Conservation (phyloP, 2,113 vertebrate species). For the Rhinoptilus africanus region DNA sequence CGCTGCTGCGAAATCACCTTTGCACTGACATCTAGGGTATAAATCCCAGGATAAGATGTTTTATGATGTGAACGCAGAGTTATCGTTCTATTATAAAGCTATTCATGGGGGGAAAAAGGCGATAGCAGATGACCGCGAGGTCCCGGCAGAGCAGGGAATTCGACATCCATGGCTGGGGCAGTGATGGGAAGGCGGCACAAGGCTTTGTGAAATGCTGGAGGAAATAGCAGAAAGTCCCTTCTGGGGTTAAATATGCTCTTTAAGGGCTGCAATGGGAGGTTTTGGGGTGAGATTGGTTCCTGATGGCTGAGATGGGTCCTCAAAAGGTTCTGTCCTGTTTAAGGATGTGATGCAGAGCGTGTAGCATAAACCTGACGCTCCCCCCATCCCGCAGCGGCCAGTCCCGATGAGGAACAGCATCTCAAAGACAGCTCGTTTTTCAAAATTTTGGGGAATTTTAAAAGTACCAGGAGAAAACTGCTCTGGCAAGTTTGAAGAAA, state of each 20-base stretch:
- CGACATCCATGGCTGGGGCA: fast-evolving
- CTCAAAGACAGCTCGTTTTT: background rate
- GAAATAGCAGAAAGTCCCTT: background rate
- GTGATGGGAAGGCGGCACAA: background rate
- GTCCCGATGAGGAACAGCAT: background rate
- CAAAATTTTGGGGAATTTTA: background rate
- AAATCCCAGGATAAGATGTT: background rate
- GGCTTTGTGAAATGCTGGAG: background rate
- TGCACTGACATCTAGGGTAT: background rate
- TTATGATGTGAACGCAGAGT: background rate
- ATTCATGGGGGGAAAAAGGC: background rate
- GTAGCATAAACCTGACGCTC: background rate
- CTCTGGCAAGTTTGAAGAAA: fast-evolving
- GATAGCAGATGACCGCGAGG: fast-evolving
- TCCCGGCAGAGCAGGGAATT: background rate
- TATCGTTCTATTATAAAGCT: background rate
- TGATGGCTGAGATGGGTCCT: background rate
- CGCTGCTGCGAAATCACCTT: background rate
- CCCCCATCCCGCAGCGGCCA: fast-evolving
- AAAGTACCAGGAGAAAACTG: background rate
- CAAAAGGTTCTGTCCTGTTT: background rate
- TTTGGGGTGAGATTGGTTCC: background rate
- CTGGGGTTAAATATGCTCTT: background rate
- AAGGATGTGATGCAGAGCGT: background rate
- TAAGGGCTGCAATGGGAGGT: background rate